Evolutionary conservation across 2,113 vertebrate genomes (phyloP).

Genomic region (Polypterus bichir): DNA sequence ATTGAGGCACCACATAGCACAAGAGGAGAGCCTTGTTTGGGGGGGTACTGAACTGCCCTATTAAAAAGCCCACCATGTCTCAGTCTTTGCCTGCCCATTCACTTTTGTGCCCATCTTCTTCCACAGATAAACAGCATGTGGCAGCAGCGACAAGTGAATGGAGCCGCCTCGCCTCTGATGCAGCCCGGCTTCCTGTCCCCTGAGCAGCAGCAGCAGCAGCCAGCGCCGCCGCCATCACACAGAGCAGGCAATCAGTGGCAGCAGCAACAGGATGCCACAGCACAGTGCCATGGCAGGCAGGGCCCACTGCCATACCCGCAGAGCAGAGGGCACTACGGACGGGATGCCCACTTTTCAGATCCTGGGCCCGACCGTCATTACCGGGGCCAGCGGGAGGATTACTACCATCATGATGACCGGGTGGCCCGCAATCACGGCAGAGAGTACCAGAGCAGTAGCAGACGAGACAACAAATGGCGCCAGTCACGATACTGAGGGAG

Average conservation of each 20-base stretch:
- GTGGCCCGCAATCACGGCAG: slow-evolving; percentile 44
- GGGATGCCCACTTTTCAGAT: slow-evolving; percentile 33
- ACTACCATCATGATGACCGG: slow-evolving; percentile 47
- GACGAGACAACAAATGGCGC: slow-evolving; percentile 58
- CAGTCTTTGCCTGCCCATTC: neutral
- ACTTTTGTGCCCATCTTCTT: neutral
- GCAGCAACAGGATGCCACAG: slow-evolving; percentile 41
- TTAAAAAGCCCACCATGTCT: neutral
- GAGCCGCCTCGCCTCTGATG: slow-evolving; percentile 29
- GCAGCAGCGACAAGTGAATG: slow-evolving; percentile 43
- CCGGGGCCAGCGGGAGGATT: slow-evolving; percentile 43
- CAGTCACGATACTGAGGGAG: slow-evolving; percentile 31
- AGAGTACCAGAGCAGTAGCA: slow-evolving; percentile 37
- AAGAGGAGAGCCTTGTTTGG: neutral
- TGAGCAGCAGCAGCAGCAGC: slow-evolving; percentile 21
- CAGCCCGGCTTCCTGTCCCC: slow-evolving; percentile 26
- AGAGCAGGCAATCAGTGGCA: slow-evolving; percentile 18
- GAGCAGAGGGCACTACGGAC: slow-evolving; percentile 31
- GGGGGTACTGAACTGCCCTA: neutral
- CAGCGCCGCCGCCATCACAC: slow-evolving; percentile 12
- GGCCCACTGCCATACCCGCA: slow-evolving; percentile 38
- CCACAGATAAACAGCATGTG: slow-evolving; percentile 56
- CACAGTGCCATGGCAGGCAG: slow-evolving; percentile 37
- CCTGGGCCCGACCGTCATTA: slow-evolving; percentile 41
- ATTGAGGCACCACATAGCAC: neutral